Conservation (phyloP, 2,797 vertebrate genomes). For the Arnoldichthys spilopterus region DNA sequence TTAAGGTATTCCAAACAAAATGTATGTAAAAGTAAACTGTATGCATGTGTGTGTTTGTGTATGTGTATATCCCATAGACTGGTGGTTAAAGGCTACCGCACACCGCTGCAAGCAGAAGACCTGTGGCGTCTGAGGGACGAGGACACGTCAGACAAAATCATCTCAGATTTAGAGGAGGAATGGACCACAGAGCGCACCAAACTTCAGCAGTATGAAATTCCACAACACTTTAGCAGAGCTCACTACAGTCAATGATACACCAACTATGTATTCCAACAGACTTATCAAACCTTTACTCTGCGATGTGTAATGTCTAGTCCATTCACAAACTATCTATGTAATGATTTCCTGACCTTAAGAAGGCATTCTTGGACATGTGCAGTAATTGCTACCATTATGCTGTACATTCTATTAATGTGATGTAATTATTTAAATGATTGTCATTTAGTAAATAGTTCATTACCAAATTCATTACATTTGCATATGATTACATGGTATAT, state of each 20-base stretch:
- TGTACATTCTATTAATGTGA: not conserved
- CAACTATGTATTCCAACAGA: not conserved
- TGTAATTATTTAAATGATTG: not conserved
- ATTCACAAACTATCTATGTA: not conserved
- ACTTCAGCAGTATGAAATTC: slow-evolving; percentile 78
- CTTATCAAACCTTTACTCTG: not conserved
- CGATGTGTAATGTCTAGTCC: not conserved
- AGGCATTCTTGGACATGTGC: not conserved
- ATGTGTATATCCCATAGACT: slow-evolving; percentile 74
- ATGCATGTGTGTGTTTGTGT: slow-evolving; percentile 24
- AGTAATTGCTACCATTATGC: too few relatives aligned
- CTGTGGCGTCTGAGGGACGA: slow-evolving; percentile 87
- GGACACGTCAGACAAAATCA: slow-evolving; percentile 86
- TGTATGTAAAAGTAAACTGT: slow-evolving; percentile 32
- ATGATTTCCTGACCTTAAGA: not conserved
- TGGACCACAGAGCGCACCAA: slow-evolving; percentile 78
- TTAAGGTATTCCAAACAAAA: not conserved
- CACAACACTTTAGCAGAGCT: slow-evolving; percentile 46
- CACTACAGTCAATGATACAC: not conserved
- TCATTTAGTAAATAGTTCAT: not conserved
- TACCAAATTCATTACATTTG: not conserved
- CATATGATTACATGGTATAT: not conserved
- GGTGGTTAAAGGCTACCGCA: slow-evolving; percentile 85
- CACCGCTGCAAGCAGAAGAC: slow-evolving; percentile 79
- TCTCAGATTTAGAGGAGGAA: slow-evolving; percentile 82